Evolutionary conservation across 1,140 invertebrate species (phyloP).

Genomic region (Littorina saxatilis): DNA sequence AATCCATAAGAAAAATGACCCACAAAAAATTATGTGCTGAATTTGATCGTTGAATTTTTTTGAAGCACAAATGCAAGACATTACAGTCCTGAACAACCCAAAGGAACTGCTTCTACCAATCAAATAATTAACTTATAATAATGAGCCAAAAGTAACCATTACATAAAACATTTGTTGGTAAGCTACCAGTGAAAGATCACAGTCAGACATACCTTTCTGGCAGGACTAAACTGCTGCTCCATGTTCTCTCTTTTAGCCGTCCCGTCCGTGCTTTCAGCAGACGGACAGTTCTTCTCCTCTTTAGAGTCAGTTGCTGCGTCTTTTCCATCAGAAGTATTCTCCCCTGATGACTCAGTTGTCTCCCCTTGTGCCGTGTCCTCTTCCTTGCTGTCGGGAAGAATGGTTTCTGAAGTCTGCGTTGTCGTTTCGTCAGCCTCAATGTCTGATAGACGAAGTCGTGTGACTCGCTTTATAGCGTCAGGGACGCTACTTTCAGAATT

Average conservation of each 20-base stretch:
- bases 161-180: no score
- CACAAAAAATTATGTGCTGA: no score
- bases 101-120: no score
- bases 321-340: not conserved
- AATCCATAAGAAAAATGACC: no score
- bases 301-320: not conserved
- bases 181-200: no score
- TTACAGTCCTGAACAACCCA: no score
- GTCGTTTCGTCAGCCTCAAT: not conserved
- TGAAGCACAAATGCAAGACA: no score
- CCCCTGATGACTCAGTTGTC: not conserved
- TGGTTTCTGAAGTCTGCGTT: no score
- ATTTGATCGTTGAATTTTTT: no score
- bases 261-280: not conserved
- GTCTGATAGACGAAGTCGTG: not conserved
- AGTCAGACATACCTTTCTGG: not conserved
- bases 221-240: not conserved
- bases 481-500: slow-evolving; percentile 22
- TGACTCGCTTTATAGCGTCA: slow-evolving; percentile 18
- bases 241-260: not conserved
- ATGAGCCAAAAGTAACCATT: no score
- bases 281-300: not conserved
- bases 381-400: no score
- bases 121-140: no score
- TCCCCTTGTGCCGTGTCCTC: not conserved